phyloP scores from a whole-genome alignment of 1,140 invertebrate genomes.

The Gryon sp. region DNA sequence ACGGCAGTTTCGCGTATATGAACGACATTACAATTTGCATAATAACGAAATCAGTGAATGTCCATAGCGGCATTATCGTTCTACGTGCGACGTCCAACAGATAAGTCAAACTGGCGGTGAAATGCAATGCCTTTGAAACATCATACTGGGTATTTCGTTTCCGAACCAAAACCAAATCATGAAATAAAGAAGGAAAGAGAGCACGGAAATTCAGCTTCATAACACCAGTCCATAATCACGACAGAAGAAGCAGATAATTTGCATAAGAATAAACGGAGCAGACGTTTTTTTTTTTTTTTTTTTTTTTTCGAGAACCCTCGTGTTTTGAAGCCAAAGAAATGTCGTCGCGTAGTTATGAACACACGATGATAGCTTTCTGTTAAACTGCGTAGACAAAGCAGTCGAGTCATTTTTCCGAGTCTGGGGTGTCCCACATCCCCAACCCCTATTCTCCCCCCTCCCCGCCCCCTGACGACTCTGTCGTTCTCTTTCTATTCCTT shows the following conservation, averaged over 20 bases:
- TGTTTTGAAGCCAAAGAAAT: constrained; percentile 50
- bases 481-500: too few species aligned
- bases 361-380: constrained; percentile 39
- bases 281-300: constrained; percentile 38
- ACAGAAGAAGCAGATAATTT: constrained; percentile 33
- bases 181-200: background rate
- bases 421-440: constrained; percentile 28
- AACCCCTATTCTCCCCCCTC: constrained; percentile 22
- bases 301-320: constrained; percentile 32
- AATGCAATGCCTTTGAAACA: background rate
- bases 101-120: constrained; percentile 3
- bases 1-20: constrained; percentile 16
- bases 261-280: constrained; percentile 47
- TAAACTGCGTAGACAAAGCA: constrained; percentile 40
- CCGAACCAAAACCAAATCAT: background rate
- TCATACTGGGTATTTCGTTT: constrained; percentile 1
- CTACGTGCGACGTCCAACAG: constrained; percentile 3
- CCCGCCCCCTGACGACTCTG: too few species aligned
- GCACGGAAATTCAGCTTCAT: background rate
- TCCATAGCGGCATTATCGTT: constrained; percentile 15
- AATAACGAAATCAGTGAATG: constrained; percentile 31
- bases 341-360: constrained; percentile 38
- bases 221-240: constrained; percentile 17
- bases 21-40: constrained; percentile 30
- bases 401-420: constrained; percentile 58